phyloP scores from a whole-genome alignment of 2,888 invertebrate genomes.

The Cactoblastis cactorum region DNA sequence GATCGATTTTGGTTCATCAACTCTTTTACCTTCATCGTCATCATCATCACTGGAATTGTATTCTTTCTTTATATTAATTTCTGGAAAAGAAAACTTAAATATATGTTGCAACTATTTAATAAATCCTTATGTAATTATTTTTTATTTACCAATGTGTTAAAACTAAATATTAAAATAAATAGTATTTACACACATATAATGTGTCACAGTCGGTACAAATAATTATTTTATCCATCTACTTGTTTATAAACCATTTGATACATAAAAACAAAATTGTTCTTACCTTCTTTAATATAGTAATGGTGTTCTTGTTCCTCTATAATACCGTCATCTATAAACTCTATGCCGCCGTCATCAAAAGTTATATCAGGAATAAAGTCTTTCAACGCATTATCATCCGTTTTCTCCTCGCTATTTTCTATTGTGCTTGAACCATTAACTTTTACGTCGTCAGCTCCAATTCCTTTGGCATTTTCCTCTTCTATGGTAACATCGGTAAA shows the following conservation, averaged over 20 bases:
- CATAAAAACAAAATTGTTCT: too few species aligned
- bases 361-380: conserved; percentile 28
- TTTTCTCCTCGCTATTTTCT: not conserved
- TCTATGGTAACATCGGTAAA: conserved; percentile 1
- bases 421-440: not conserved
- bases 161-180: too few species aligned
- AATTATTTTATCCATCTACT: too few species aligned
- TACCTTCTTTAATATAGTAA: not conserved
- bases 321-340: conserved; percentile 44
- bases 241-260: too few species aligned
- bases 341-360: conserved; percentile 48
- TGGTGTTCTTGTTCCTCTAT: conserved; percentile 21
- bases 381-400: not conserved
- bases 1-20: conserved; percentile 25
- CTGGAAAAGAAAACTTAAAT: conserved; percentile 14
- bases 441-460: conserved; percentile 4
- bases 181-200: too few species aligned
- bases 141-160: too few species aligned
- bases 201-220: too few species aligned
- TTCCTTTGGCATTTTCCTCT: not conserved
- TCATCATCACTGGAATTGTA: too few species aligned
- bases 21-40: conserved; percentile 12
- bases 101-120: not conserved
- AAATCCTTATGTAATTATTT: too few species aligned
- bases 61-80: not conserved